Percentiles rank a stretch among this genome's conserved stretches.
phyloP scores from a whole-genome alignment of 2,113 vertebrate genomes.

The Lipotes vexillifer region DNA sequence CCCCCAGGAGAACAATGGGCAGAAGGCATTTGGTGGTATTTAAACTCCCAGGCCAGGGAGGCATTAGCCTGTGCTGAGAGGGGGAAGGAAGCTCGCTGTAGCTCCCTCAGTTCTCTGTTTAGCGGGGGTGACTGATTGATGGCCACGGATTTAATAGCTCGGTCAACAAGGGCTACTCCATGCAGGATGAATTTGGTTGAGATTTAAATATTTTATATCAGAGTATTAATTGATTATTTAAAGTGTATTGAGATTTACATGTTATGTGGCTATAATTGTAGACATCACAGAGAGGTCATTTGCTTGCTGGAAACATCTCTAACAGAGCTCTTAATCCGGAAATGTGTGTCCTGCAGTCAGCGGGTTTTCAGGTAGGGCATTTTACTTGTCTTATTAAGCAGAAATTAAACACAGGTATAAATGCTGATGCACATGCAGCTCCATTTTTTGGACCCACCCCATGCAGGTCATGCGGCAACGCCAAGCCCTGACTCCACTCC shows the following conservation, averaged over 20 bases:
- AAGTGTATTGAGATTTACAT: slow-evolving; percentile 46
- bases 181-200: slow-evolving; percentile 53
- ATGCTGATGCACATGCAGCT: background rate
- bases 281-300: slow-evolving; percentile 32
- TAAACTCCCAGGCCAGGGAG: background rate
- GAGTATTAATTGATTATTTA: slow-evolving; percentile 70
- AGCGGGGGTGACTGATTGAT: slow-evolving; percentile 51
- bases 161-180: slow-evolving; percentile 30
- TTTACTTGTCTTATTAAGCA: slow-evolving; percentile 39
- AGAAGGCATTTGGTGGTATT: background rate
- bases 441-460: background rate
- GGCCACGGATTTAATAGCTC: slow-evolving; percentile 24
- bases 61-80: background rate
- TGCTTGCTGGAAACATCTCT: slow-evolving; percentile 42
- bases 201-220: slow-evolving; percentile 68
- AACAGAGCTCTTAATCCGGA: slow-evolving; percentile 45
- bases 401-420: slow-evolving; percentile 49
- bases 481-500: background rate
- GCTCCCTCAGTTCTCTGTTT: slow-evolving; percentile 9
- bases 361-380: background rate
- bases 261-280: slow-evolving; percentile 41
- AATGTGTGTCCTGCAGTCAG: slow-evolving; percentile 42
- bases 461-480: background rate
- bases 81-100: background rate
- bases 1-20: background rate